A percentile compares a stretch with the other conserved stretches of the same genome.
Evolutionary conservation across 53 echinoderm and acorn worm genomes (phyloP).

Genomic region (Pentamera pediparva): DNA sequence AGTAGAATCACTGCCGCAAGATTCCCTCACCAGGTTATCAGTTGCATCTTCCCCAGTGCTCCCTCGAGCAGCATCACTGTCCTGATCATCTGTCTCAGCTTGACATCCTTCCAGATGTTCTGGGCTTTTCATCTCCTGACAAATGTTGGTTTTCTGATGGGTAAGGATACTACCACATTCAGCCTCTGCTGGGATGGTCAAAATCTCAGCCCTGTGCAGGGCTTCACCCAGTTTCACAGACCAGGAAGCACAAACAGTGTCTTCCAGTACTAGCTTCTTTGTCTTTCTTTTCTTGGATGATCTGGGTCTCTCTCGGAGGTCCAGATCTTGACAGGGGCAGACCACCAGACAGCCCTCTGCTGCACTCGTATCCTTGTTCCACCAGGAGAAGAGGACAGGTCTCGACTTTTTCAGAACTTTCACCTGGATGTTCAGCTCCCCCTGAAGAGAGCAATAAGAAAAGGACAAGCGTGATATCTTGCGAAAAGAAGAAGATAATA

Average conservation of each 20-base stretch:
- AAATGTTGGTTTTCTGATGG: too few species aligned
- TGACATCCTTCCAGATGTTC: too few species aligned
- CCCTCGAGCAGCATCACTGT: too few species aligned
- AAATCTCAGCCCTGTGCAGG: not conserved
- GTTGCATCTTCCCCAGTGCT: too few species aligned
- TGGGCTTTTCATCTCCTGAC: too few species aligned
- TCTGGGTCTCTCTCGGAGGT: too few species aligned
- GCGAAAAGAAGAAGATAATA: too few species aligned
- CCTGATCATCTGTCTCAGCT: too few species aligned
- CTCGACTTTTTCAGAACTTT: not conserved
- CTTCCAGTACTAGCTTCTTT: not conserved
- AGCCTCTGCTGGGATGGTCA: not conserved
- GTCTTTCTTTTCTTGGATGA: not conserved
- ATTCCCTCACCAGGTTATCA: too few species aligned
- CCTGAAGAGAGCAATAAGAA: not conserved
- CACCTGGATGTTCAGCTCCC: not conserved
- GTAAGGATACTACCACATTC: slow-evolving; percentile 1
- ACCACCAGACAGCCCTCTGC: not conserved
- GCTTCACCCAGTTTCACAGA: not conserved
- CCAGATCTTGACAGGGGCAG: slow-evolving; percentile 1
- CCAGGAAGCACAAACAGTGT: not conserved
- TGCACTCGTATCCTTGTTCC: not conserved
- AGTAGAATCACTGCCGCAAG: too few species aligned
- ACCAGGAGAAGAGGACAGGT: not conserved
- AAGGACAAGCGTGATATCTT: not conserved